Evolutionary conservation across 1,140 invertebrate genomes (phyloP).

Genomic region (Bombus pascuorum): DNA sequence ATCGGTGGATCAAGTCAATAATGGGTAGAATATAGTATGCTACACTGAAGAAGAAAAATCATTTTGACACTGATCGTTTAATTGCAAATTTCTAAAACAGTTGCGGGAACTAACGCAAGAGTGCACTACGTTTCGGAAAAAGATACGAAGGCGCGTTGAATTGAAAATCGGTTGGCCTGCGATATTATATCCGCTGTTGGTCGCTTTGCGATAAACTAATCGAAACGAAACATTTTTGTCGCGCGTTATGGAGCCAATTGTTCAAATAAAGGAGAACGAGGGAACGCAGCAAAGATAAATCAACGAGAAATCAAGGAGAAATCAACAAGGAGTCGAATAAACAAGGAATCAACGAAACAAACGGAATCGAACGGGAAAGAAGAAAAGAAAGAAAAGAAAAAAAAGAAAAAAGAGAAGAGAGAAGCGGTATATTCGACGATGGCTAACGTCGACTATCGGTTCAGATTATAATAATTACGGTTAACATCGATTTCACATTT

Average conservation of each 20-base stretch:
- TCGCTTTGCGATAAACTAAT: not conserved
- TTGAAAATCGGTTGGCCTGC: not conserved
- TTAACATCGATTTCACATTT: not conserved
- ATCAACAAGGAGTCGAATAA: not conserved
- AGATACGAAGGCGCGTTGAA: constrained; percentile 4
- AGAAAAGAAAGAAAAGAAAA: not conserved
- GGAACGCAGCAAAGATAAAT: not conserved
- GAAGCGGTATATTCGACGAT: not conserved
- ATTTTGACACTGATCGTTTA: constrained; percentile 71
- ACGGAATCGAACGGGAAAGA: not conserved
- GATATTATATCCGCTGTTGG: not conserved
- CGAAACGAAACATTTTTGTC: not conserved
- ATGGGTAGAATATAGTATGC: constrained; percentile 61
- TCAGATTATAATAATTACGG: not conserved
- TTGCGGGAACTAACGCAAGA: constrained; percentile 78
- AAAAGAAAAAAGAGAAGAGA: not conserved
- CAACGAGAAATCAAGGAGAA: not conserved
- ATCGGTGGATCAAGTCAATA: constrained; percentile 77
- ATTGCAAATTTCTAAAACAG: constrained; percentile 79
- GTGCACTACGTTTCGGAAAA: constrained; percentile 66
- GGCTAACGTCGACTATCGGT: constrained; percentile 31
- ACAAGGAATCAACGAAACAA: not conserved
- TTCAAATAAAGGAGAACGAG: not conserved
- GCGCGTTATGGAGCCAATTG: not conserved
- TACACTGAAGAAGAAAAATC: constrained; percentile 69